Percentiles rank a stretch among this genome's conserved stretches.
Evolutionary conservation across 2,888 invertebrate genomes (phyloP).

Genomic region (Amblyjoppa fuscipennis): DNA sequence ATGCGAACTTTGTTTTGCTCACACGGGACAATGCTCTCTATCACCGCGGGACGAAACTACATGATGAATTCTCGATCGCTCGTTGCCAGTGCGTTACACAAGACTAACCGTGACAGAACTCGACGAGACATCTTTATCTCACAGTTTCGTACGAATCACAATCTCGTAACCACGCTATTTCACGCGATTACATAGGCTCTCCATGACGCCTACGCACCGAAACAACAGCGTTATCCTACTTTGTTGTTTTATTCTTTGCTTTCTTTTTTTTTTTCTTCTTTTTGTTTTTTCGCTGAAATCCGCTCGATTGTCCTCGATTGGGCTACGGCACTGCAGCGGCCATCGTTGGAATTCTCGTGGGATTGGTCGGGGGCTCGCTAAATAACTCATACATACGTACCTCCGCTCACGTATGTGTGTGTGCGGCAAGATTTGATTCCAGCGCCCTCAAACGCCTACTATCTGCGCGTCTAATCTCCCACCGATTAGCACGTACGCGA

Average conservation of each 20-base stretch:
- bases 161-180: conserved; percentile 6
- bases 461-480: not conserved
- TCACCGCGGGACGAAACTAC: conserved; percentile 1
- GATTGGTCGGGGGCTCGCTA: conserved; percentile 14
- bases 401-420: not conserved
- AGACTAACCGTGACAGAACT: conserved; percentile 65
- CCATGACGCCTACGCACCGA: not conserved
- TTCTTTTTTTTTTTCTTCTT: not conserved
- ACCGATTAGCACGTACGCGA: not conserved
- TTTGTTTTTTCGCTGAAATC: conserved; percentile 5
- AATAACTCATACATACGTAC: not conserved
- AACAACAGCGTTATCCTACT: conserved; percentile 11
- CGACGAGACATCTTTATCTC: conserved; percentile 16
- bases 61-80: conserved; percentile 12
- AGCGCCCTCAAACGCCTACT: conserved; percentile 35
- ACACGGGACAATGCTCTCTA: not conserved
- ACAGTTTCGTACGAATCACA: not conserved
- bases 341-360: conserved; percentile 55
- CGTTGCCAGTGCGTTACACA: conserved; percentile 64
- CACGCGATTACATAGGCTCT: conserved; percentile 11
- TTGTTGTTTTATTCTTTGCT: conserved; percentile 12
- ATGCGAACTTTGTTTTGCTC: not conserved
- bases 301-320: conserved; percentile 51
- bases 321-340: conserved; percentile 56
- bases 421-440: conserved; percentile 7